Conservation (phyloP, 2,888 invertebrate species). For the Aquatica leii region DNA sequence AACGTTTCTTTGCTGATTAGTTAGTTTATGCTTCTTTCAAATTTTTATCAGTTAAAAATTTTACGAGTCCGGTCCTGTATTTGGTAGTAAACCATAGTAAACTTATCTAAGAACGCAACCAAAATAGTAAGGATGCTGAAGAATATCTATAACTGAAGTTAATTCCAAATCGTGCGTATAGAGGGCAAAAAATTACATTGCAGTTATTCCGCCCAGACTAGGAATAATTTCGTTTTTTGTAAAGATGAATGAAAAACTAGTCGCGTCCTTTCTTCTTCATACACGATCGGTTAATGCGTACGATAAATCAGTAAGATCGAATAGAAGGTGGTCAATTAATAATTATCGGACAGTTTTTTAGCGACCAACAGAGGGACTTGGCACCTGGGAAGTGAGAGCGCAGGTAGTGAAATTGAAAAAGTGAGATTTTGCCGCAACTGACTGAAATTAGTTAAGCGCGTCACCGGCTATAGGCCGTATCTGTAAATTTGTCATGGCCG, state of each 20-base stretch:
- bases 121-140: too few species aligned
- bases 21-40: too few species aligned
- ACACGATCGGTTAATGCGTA: constrained; percentile 37
- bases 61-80: too few species aligned
- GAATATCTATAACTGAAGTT: too few species aligned
- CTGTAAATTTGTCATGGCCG: constrained; percentile 65
- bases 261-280: constrained; percentile 49
- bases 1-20: too few species aligned
- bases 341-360: constrained; percentile 37
- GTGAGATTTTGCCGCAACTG: constrained; percentile 44
- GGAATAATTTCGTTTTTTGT: constrained; percentile 57
- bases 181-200: constrained; percentile 38
- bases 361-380: constrained; percentile 56
- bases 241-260: constrained; percentile 58
- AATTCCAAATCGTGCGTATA: constrained; percentile 3
- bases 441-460: constrained; percentile 35
- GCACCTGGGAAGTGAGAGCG: constrained; percentile 56
- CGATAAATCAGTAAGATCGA: constrained; percentile 25
- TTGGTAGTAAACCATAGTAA: too few species aligned
- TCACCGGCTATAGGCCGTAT: constrained; percentile 57
- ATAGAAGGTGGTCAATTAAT: constrained; percentile 19
- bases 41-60: too few species aligned
- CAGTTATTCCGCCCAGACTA: constrained; percentile 47
- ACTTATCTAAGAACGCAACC: too few species aligned
- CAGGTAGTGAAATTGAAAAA: constrained; percentile 55